Conservation (phyloP, 2,797 vertebrate genomes). For the Gymnoscopelus braueri region DNA sequence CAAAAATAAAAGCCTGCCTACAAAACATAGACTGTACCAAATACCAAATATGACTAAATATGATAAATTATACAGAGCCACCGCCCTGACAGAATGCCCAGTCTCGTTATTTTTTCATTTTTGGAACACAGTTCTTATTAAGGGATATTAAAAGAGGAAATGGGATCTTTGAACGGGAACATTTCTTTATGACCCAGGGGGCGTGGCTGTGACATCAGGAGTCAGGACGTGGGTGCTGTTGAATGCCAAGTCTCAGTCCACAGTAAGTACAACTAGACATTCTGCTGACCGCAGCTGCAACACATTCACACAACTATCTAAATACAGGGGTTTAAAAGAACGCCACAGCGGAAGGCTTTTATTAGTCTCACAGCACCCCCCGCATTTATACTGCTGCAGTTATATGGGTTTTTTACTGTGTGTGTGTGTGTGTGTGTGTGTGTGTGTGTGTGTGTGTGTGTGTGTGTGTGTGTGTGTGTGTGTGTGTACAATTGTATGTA, state of each 20-base stretch:
- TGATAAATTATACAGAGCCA: no score
- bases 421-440: conserved; percentile 21
- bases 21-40: no score
- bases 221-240: no score
- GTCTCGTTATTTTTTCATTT: no score
- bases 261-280: background rate
- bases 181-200: no score
- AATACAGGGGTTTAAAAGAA: conserved; percentile 55
- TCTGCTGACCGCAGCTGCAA: conserved; percentile 5
- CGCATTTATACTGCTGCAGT: conserved; percentile 44
- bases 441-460: conserved; percentile 7
- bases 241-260: background rate
- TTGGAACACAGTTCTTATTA: no score
- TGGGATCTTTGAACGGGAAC: no score
- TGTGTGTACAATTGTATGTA: background rate
- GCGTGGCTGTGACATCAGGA: no score
- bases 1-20: no score
- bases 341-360: conserved; percentile 65
- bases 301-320: conserved; percentile 51
- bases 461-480: conserved; percentile 6
- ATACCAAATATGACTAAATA: no score
- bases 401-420: conserved; percentile 19
- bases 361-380: conserved; percentile 56
- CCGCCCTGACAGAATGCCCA: no score
- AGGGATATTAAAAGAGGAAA: no score